Percentiles rank a stretch among this genome's conserved stretches.
phyloP scores from a whole-genome alignment of 2,797 vertebrate species.

The Gorsachius magnificus region DNA sequence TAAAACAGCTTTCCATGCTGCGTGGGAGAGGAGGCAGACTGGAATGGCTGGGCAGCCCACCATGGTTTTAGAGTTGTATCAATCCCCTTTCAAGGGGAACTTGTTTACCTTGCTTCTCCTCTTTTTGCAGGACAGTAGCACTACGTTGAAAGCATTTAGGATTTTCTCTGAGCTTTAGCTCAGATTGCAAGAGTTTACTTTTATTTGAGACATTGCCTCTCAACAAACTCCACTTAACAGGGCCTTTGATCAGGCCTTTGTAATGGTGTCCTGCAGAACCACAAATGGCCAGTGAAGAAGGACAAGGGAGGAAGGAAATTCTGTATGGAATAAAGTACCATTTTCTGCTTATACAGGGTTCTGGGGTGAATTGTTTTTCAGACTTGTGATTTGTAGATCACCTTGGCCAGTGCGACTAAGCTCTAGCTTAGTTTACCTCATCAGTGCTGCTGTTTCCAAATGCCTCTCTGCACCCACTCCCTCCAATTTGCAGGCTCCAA shows the following conservation, averaged over 20 bases:
- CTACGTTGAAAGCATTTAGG: background rate
- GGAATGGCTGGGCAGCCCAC: background rate
- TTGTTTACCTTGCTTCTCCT: background rate
- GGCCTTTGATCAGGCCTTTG: background rate
- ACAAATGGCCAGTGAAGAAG: background rate
- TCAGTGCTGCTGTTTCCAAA: background rate
- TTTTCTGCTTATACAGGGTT: background rate
- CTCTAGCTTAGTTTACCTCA: background rate
- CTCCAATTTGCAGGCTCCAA: background rate
- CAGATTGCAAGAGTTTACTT: background rate
- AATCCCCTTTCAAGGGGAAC: background rate
- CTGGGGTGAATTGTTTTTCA: background rate
- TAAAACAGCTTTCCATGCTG: background rate
- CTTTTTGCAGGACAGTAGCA: background rate
- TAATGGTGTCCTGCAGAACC: background rate
- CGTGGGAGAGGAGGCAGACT: background rate
- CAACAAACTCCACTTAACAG: background rate
- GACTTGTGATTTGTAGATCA: background rate
- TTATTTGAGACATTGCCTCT: background rate
- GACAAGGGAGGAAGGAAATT: background rate
- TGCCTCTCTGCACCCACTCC: background rate
- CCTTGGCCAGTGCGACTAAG: background rate
- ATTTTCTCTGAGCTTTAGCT: background rate
- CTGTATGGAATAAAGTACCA: rapidly evolving
- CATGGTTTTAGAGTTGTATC: background rate